These are phyloP conservation scores for Megamerina dolium DNA, from an alignment of 2,888 invertebrate species.

Conservation along the genomic window DNA sequence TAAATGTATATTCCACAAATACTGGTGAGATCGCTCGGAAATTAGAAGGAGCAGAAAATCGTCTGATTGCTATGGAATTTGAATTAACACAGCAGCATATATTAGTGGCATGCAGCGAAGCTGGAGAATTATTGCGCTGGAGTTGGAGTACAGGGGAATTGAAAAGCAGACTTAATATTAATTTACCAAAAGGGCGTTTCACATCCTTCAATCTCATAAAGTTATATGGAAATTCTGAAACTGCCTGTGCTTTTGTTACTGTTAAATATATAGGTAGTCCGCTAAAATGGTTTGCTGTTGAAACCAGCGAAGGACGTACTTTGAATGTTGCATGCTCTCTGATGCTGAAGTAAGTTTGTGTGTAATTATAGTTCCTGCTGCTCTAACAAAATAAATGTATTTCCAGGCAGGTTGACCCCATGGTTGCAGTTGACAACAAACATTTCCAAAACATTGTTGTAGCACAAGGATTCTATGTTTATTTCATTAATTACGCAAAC, in stretches of 20 bases:
- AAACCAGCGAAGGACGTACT: constrained; percentile 26
- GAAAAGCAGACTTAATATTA: constrained; percentile 24
- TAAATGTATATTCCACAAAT: constrained; percentile 59
- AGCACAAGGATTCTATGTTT: constrained; percentile 28
- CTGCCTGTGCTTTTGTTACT: constrained; percentile 38
- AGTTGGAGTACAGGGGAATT: constrained; percentile 57
- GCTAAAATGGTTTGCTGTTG: constrained; percentile 26
- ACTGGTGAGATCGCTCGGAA: constrained; percentile 60
- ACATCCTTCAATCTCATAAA: constrained; percentile 36
- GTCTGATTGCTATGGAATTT: constrained; percentile 52
- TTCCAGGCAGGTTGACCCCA: too few species aligned
- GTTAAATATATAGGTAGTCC: constrained; percentile 22
- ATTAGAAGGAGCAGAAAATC: constrained; percentile 53
- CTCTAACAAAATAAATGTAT: too few species aligned
- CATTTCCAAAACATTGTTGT: constrained; percentile 35
- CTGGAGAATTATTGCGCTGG: constrained; percentile 56
- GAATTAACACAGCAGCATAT: constrained; percentile 49
- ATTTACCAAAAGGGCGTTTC: constrained; percentile 13
- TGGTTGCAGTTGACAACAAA: constrained; percentile 33
- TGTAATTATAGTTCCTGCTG: too few species aligned
- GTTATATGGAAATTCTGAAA: constrained; percentile 27
- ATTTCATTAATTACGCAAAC: constrained; percentile 34
- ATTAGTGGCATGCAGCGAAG: constrained; percentile 54
- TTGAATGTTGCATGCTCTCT: constrained; percentile 22
- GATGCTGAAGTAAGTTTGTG: constrained; percentile 28